These are phyloP conservation scores for Serranus cabrilla DNA, from an alignment of 2,797 vertebrate genomes.

Conservation along the genomic window DNA sequence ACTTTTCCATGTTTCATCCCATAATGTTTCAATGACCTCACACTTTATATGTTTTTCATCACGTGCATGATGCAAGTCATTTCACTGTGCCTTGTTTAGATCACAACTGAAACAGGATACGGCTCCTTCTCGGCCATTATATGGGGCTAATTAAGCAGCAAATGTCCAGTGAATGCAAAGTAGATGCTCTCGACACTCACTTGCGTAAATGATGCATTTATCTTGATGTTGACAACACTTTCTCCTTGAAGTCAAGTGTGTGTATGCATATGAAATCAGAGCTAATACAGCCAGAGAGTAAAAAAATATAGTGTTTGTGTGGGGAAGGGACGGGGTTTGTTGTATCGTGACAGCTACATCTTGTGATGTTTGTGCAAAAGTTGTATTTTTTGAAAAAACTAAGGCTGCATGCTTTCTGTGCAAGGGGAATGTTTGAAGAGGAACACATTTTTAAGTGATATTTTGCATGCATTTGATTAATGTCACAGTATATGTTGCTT, in stretches of 20 bases:
- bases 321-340: conserved; percentile 15
- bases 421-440: neutral
- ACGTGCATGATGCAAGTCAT: conserved; percentile 69
- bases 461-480: conserved; percentile 9
- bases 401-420: neutral
- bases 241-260: conserved; percentile 54
- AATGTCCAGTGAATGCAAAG: conserved; percentile 62
- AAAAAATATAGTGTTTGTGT: conserved; percentile 1
- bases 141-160: conserved; percentile 52
- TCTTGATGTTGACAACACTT: conserved; percentile 59
- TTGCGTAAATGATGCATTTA: conserved; percentile 61
- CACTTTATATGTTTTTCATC: conserved; percentile 61
- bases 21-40: conserved; percentile 50
- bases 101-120: conserved; percentile 46
- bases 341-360: neutral
- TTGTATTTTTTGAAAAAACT: neutral
- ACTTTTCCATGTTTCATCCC: conserved; percentile 56
- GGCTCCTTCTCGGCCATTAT: conserved; percentile 30
- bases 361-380: neutral
- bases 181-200: conserved; percentile 42
- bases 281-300: neutral
- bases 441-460: neutral
- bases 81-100: conserved; percentile 44
- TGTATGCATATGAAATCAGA: conserved; percentile 28
- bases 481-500: neutral